These are phyloP conservation scores for Strigamia maritima DNA, from an alignment of 2,888 invertebrate genomes.

Conservation along the genomic window DNA sequence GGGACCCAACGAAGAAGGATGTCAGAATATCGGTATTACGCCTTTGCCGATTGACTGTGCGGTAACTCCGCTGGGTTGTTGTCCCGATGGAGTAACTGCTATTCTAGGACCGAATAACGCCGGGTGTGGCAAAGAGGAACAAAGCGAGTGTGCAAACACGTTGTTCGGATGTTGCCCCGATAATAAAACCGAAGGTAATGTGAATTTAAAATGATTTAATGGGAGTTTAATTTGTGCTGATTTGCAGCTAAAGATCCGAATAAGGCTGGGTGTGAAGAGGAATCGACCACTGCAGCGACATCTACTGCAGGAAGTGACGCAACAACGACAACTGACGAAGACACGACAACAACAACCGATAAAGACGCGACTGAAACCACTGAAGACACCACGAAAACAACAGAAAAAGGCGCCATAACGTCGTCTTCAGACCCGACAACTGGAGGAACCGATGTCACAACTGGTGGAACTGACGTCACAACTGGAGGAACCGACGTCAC, in stretches of 20 bases:
- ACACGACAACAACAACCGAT: too few species aligned
- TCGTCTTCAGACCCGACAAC: too few species aligned
- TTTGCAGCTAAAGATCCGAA: not conserved
- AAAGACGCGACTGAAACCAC: too few species aligned
- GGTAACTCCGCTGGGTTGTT: constrained; percentile 69
- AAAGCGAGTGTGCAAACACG: not conserved
- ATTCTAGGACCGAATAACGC: constrained; percentile 54
- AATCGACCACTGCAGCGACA: not conserved
- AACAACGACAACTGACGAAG: not conserved
- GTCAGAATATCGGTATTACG: too few species aligned
- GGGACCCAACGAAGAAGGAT: constrained; percentile 50
- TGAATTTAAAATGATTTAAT: not conserved
- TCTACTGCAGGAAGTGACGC: not conserved
- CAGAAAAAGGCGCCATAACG: too few species aligned
- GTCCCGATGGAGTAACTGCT: constrained; percentile 78
- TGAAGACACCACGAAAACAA: too few species aligned
- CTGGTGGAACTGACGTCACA: too few species aligned
- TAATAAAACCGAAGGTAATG: not conserved
- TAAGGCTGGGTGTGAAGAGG: not conserved
- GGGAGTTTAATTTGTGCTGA: not conserved
- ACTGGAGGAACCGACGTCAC: too few species aligned
- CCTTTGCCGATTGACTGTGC: too few species aligned
- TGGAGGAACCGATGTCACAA: too few species aligned
- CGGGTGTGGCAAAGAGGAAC: not conserved
- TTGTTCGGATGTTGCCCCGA: not conserved